Evolutionary conservation across 1,140 invertebrate species (phyloP), one percentile per base, ranked within the genome.

Genomic region (Araneus ventricosus): DNA sequence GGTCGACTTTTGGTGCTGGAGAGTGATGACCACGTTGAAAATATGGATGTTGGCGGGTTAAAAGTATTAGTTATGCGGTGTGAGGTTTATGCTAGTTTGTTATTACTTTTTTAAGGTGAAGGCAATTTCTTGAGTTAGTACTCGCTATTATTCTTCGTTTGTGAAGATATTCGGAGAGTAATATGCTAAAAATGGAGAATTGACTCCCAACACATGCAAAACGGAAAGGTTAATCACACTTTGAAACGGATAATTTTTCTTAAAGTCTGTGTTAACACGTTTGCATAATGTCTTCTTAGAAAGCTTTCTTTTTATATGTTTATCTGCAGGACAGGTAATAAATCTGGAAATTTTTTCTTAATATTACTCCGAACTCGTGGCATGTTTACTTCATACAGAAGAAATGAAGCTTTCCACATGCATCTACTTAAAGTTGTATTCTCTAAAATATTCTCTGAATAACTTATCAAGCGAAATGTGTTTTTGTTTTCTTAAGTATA

Each of bases 21-120:
- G 70, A 75, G 70, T 75, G 70, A 75, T 75, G 70, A 75, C 70
- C 70, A 75, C 70, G 70, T 20, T 75, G 70, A 75, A 75, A 75
- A 75, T 75, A 30, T 20, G 70, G 17, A 37, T 75, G 70, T 75
- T 75, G 70, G 27, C 70, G 34, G 27, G 70, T 37, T 30, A 34
- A 20, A 75, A 20, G 70, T 27, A 27, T 37, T 75, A 75, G 30
- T 34, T 75, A 34, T 75, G 34, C 30, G 34, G 70, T 37, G 27
- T 34, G 20, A 75, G 30, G 14, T 75, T 34, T 37, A 37, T 34
- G 70, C 17, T 75, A 75, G 34, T 30, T 34, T 34, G 70, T 37
- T 75, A 75, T 75, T 75, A 75, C 6, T 75, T 5, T 10, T 37
- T 75, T 37, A 34, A 30, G 30, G 70, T 34, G 30, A 37, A 67